These are phyloP conservation scores for Contarinia nasturtii DNA, from an alignment of 1,140 invertebrate genomes.

Conservation along the genomic window DNA sequence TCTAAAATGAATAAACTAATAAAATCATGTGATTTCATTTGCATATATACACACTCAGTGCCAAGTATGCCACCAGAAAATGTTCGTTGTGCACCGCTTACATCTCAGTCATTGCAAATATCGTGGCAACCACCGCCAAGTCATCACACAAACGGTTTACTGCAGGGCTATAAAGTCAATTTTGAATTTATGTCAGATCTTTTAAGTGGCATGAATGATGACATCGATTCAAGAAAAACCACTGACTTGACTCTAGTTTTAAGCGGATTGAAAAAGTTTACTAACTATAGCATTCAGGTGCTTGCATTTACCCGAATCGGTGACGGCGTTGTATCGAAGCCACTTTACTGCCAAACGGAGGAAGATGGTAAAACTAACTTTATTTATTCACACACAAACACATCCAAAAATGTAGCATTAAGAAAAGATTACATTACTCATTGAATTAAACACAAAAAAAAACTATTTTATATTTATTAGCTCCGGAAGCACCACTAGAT, in stretches of 20 bases:
- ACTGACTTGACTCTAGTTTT: slow-evolving; percentile 44
- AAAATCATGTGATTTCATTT: no score
- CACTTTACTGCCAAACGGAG: slow-evolving; percentile 58
- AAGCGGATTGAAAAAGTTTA: slow-evolving; percentile 49
- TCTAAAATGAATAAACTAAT: no score
- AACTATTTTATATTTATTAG: slow-evolving; percentile 24
- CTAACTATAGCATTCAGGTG: slow-evolving; percentile 74
- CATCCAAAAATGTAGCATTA: neutral
- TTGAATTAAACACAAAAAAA: neutral
- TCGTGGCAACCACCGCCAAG: slow-evolving; percentile 68
- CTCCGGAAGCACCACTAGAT: slow-evolving; percentile 57
- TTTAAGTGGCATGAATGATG: slow-evolving; percentile 26
- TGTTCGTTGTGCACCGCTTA: slow-evolving; percentile 45
- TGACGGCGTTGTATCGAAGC: slow-evolving; percentile 47
- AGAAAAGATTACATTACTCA: no score
- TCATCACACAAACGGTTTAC: slow-evolving; percentile 54
- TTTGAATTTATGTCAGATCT: slow-evolving; percentile 41
- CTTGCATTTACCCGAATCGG: slow-evolving; percentile 65
- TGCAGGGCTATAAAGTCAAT: slow-evolving; percentile 65
- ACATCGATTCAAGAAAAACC: slow-evolving; percentile 47
- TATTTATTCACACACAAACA: neutral
- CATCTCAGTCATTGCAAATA: slow-evolving; percentile 57
- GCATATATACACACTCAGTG: slow-evolving; percentile 26
- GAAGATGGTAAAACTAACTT: slow-evolving; percentile 47
- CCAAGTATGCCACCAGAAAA: slow-evolving; percentile 53